Percentiles rank a stretch among this genome's conserved stretches.
Evolutionary conservation across 53 echinoderm and acorn worm genomes (phyloP).

Genomic region (Temnopleurus reevesii): DNA sequence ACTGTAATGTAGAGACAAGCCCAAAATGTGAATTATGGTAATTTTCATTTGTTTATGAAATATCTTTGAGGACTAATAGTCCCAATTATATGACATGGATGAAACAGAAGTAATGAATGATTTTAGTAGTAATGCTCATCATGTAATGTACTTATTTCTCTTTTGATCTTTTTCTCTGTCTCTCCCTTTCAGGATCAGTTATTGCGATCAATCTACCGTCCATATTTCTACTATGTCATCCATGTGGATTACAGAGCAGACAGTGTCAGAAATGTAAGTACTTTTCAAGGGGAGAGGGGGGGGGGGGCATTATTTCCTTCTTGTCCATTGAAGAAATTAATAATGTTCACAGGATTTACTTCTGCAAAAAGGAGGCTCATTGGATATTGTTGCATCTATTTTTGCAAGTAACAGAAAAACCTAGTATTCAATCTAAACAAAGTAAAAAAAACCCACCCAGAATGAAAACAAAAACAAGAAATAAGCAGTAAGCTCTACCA

Average conservation of each 20-base stretch:
- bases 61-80: background rate
- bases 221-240: constrained; percentile 84
- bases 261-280: constrained; percentile 82
- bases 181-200: constrained; percentile 75
- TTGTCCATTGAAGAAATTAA: too few relatives aligned
- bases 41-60: background rate
- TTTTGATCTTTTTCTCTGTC: background rate
- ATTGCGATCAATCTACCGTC: constrained; percentile 80
- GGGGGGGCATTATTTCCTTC: too few relatives aligned
- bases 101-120: background rate
- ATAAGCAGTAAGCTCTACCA: too few relatives aligned
- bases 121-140: background rate
- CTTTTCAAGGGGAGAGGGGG: background rate
- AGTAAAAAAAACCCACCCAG: too few relatives aligned
- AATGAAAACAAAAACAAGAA: too few relatives aligned
- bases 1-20: background rate
- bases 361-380: too few relatives aligned
- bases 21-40: background rate
- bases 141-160: background rate
- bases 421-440: too few relatives aligned
- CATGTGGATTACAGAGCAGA: constrained; percentile 94
- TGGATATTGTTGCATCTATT: too few relatives aligned
- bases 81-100: too few relatives aligned
- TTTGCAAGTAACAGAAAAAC: too few relatives aligned
- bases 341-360: too few relatives aligned